phyloP scores from a whole-genome alignment of 1,140 invertebrate genomes.

The Dryas iulia region DNA sequence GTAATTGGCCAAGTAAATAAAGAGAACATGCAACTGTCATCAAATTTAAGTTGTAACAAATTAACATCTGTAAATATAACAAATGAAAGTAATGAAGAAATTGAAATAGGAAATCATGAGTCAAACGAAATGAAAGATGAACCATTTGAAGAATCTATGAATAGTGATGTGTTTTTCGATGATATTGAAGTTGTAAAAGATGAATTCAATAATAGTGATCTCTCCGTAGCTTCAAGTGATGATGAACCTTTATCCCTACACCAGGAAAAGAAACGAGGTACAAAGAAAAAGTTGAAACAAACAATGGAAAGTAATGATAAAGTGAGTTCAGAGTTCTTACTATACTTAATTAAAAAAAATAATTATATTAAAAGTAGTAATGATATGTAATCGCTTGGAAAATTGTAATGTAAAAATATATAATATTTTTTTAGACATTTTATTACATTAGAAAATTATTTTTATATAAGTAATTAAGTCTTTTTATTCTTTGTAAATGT shows the following conservation, averaged over 20 bases:
- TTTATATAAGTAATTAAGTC: too few species aligned
- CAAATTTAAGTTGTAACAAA: constrained; percentile 13
- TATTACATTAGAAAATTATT: too few species aligned
- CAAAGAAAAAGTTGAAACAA: constrained; percentile 17
- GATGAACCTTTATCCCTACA: constrained; percentile 48
- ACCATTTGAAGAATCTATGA: constrained; percentile 19
- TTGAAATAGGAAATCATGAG: constrained; percentile 14
- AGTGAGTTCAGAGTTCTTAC: too few species aligned
- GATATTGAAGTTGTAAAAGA: constrained; percentile 38
- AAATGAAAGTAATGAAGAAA: constrained; percentile 9
- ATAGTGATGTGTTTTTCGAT: constrained; percentile 21
- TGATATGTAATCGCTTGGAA: too few species aligned
- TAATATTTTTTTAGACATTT: too few species aligned
- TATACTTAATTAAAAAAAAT: too few species aligned
- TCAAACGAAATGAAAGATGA: constrained; percentile 40
- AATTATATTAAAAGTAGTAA: too few species aligned
- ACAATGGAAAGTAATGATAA: background rate
- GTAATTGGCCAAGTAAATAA: constrained; percentile 26
- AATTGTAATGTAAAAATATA: too few species aligned
- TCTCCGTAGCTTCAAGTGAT: constrained; percentile 34
- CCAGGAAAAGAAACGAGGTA: constrained; percentile 39
- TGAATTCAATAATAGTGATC: constrained; percentile 36
- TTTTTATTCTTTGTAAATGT: too few species aligned
- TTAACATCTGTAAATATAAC: constrained; percentile 15
- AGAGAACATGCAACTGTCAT: constrained; percentile 19